A percentile compares a stretch with the other conserved stretches of the same genome.
phyloP scores from a whole-genome alignment of 2,888 invertebrate genomes.

The Hydriomena furcata region DNA sequence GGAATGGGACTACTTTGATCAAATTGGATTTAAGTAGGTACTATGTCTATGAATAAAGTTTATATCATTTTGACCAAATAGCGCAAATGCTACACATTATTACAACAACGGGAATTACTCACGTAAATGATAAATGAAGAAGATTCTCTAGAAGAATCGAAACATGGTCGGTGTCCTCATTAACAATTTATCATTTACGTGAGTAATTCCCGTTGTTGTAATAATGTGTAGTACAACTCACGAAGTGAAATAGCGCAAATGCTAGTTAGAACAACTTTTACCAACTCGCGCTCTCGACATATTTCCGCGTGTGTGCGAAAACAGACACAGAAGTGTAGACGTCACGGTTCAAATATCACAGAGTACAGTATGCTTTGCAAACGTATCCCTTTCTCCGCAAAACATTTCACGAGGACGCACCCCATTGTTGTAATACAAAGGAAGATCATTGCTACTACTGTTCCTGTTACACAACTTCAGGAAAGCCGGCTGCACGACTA shows the following conservation, averaged over 20 bases:
- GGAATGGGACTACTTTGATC: too few species aligned
- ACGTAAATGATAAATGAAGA: too few species aligned
- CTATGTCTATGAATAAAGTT: not conserved
- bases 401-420: slow-evolving; percentile 1
- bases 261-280: not conserved
- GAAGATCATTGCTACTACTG: not conserved
- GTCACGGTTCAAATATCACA: slow-evolving; percentile 4
- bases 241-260: not conserved
- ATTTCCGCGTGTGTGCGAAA: too few species aligned
- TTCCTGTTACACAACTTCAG: not conserved
- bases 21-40: too few species aligned
- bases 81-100: not conserved
- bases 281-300: not conserved
- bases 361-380: slow-evolving; percentile 4
- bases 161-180: too few species aligned
- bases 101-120: too few species aligned
- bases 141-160: too few species aligned
- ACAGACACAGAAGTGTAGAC: slow-evolving; percentile 8
- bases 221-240: too few species aligned
- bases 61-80: not conserved
- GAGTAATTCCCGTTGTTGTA: too few species aligned
- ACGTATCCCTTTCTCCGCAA: slow-evolving; percentile 5
- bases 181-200: too few species aligned
- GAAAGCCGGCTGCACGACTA: too few species aligned
- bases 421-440: slow-evolving; percentile 14